Percentiles rank a stretch among this genome's conserved stretches.
These are phyloP conservation scores for Dryobota labecula DNA, from an alignment of 2,888 invertebrate genomes.

Conservation along the genomic window DNA sequence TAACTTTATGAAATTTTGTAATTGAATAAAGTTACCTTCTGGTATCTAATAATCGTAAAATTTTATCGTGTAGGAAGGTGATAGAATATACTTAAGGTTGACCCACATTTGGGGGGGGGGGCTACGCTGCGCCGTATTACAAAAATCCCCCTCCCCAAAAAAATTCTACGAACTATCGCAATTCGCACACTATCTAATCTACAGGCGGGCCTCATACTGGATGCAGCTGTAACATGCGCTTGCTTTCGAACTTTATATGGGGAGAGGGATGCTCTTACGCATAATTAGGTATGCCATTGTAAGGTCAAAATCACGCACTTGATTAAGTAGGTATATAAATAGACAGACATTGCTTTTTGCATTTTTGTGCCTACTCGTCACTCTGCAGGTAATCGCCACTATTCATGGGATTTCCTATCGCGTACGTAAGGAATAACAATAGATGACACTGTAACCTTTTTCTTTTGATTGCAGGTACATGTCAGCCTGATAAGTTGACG, in stretches of 20 bases:
- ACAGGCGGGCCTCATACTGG: neutral
- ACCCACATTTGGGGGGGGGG: neutral
- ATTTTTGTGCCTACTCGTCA: constrained; percentile 8
- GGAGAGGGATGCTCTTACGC: neutral
- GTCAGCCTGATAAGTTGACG: constrained; percentile 57
- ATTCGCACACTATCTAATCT: neutral
- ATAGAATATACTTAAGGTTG: neutral
- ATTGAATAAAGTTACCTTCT: too few relatives aligned
- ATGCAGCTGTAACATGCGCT: constrained; percentile 3
- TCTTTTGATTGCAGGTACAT: constrained; percentile 70
- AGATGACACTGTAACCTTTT: constrained; percentile 34
- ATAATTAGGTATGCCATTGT: constrained; percentile 2
- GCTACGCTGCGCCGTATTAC: neutral
- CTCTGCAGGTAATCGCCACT: neutral
- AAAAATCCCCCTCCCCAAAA: too few relatives aligned
- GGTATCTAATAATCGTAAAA: neutral
- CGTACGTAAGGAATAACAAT: constrained; percentile 16
- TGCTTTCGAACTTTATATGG: neutral
- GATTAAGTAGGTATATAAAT: neutral
- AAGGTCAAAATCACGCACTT: neutral
- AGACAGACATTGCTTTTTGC: constrained; percentile 7
- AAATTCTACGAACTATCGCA: too few relatives aligned
- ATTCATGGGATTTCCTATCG: neutral
- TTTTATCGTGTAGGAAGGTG: neutral
- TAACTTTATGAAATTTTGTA: too few relatives aligned